Conservation (phyloP, 92 coral and sea anemone species). For the Porites cylindrica region DNA sequence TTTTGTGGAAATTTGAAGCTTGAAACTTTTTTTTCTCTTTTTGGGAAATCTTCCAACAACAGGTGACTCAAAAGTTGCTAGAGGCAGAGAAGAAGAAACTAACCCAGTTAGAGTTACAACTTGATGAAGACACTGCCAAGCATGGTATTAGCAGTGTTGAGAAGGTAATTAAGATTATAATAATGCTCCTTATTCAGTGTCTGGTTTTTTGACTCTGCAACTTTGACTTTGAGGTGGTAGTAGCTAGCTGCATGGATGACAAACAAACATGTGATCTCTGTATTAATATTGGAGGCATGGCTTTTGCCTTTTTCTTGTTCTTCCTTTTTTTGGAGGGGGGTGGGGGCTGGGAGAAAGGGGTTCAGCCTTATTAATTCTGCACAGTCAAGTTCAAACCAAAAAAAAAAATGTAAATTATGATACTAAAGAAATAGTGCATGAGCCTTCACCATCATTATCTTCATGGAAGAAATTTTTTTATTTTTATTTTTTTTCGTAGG, state of each 20-base stretch:
- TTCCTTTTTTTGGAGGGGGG: no score
- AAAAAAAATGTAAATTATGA: background rate
- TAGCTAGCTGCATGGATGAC: no score
- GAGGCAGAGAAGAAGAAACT: slow-evolving; percentile 89
- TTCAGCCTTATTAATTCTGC: no score
- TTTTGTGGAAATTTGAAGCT: no score
- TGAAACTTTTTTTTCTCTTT: background rate
- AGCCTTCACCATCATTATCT: background rate
- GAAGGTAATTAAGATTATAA: slow-evolving; percentile 32
- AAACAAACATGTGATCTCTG: no score
- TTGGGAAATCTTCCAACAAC: background rate
- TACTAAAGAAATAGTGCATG: background rate
- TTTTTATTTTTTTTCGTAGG: slow-evolving; percentile 21
- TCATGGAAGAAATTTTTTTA: background rate
- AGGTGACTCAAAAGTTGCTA: slow-evolving; percentile 89
- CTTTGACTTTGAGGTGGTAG: no score
- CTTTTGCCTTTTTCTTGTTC: no score
- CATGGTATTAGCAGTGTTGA: slow-evolving; percentile 61
- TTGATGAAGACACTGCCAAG: slow-evolving; percentile 53
- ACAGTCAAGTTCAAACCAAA: no score
- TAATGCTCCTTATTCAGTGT: background rate
- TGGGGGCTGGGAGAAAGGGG: no score
- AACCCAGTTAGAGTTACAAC: slow-evolving; percentile 77
- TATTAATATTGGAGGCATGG: no score
- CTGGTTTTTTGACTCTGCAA: no score